A percentile compares a stretch with the other conserved stretches of the same genome.
Evolutionary conservation across 2,888 invertebrate genomes (phyloP).

Genomic region (Neoitamus cyanurus): DNA sequence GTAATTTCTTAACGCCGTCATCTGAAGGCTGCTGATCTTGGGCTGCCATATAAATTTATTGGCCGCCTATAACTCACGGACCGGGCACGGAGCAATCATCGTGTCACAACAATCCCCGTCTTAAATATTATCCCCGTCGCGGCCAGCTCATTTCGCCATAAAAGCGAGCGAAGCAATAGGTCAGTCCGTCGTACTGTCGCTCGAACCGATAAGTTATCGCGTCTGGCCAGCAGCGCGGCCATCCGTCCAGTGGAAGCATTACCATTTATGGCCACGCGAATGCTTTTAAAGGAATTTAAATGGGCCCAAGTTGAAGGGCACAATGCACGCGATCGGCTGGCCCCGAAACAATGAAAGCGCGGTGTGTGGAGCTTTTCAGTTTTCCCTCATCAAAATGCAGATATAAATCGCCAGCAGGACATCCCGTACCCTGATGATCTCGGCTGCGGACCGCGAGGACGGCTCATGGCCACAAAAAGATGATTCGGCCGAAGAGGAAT

Average conservation of each 20-base stretch:
- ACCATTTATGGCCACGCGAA: constrained; percentile 47
- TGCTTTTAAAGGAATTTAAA: constrained; percentile 37
- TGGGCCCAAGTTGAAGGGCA: constrained; percentile 45
- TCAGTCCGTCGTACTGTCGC: not conserved
- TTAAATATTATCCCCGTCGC: not conserved
- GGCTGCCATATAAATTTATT: constrained; percentile 21
- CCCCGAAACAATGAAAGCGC: constrained; percentile 38
- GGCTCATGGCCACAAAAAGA: constrained; percentile 24
- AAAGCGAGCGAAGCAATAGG: constrained; percentile 27
- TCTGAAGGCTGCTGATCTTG: not conserved
- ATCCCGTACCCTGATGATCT: constrained; percentile 11
- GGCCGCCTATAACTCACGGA: constrained; percentile 7
- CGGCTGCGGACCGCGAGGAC: not conserved
- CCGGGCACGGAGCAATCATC: not conserved
- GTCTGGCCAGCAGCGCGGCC: not conserved
- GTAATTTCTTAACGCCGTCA: not conserved
- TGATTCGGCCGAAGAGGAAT: constrained; percentile 31
- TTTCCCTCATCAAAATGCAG: constrained; percentile 33
- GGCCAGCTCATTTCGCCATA: constrained; percentile 7
- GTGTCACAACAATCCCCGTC: constrained; percentile 23
- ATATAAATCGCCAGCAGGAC: constrained; percentile 32
- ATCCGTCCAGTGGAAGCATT: constrained; percentile 16
- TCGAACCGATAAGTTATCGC: not conserved
- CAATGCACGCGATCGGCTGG: constrained; percentile 30
- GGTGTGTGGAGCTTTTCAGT: constrained; percentile 1